A percentile compares a stretch with the other conserved stretches of the same genome.
These are phyloP conservation scores for Lagopus muta DNA, from an alignment of 2,113 vertebrate species.

Conservation along the genomic window DNA sequence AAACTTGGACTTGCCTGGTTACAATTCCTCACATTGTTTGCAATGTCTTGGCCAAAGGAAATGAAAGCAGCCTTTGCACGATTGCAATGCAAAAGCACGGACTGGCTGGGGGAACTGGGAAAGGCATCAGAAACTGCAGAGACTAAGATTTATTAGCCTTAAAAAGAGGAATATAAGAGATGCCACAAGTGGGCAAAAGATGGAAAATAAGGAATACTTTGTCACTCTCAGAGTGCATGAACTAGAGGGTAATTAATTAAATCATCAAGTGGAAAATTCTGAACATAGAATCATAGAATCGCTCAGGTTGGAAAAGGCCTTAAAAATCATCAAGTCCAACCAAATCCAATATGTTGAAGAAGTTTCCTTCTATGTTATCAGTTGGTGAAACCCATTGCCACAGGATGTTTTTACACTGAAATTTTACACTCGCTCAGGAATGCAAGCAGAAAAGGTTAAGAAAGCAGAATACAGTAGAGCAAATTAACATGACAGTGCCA, in stretches of 20 bases:
- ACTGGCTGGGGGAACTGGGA: neutral
- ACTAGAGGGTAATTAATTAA: neutral
- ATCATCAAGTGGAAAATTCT: neutral
- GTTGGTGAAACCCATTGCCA: too few relatives aligned
- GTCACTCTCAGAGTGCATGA: neutral
- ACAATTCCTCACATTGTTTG: neutral
- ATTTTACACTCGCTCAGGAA: neutral
- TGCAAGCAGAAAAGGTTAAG: neutral
- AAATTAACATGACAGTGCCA: neutral
- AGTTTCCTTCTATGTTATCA: neutral
- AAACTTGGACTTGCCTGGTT: neutral
- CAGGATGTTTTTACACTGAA: neutral
- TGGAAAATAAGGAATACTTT: neutral
- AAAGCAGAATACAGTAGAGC: neutral
- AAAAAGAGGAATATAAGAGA: neutral
- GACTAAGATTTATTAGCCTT: neutral
- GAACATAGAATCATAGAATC: too few relatives aligned
- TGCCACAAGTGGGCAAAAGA: neutral
- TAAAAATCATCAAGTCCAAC: too few relatives aligned
- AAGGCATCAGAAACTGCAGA: neutral
- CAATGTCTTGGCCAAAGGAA: neutral
- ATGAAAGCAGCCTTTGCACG: neutral
- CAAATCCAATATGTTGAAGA: neutral
- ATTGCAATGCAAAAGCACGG: neutral
- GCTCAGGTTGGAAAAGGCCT: too few relatives aligned